Conservation (phyloP, 2,888 invertebrate species). For the Drosophila conformis region DNA sequence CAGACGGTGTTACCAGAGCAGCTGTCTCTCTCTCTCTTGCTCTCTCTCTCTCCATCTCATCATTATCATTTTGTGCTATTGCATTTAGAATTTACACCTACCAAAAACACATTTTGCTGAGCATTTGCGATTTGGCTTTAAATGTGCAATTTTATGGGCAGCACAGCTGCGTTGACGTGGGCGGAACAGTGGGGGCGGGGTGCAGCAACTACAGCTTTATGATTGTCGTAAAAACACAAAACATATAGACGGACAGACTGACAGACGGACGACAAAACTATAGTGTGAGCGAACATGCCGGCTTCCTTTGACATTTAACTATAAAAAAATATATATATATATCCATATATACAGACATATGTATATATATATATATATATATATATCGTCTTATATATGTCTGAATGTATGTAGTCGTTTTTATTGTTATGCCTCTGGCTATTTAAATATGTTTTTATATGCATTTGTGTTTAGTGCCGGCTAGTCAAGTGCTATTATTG, state of each 20-base stretch:
- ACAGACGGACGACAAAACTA: not conserved
- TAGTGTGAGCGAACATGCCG: constrained; percentile 13
- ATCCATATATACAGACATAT: not conserved
- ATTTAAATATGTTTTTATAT: constrained; percentile 44
- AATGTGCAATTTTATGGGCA: constrained; percentile 56
- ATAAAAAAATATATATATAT: constrained; percentile 20
- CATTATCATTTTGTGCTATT: constrained; percentile 11
- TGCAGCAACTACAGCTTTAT: constrained; percentile 49
- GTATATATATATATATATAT: constrained; percentile 7
- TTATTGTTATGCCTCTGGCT: constrained; percentile 54
- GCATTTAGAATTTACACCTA: constrained; percentile 29
- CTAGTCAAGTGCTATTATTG: constrained; percentile 24
- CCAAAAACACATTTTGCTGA: constrained; percentile 20
- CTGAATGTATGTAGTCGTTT: constrained; percentile 20
- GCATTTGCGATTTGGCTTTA: constrained; percentile 40
- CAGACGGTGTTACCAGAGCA: not conserved
- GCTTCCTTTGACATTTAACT: constrained; percentile 47
- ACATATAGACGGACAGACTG: not conserved
- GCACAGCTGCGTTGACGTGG: constrained; percentile 11
- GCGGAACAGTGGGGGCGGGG: constrained; percentile 1
- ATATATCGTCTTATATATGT: not conserved
- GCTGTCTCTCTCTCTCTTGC: not conserved
- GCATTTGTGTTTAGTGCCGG: constrained; percentile 24
- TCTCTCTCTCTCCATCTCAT: not conserved
- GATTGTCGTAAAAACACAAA: constrained; percentile 45